Evolutionary conservation across 2,113 vertebrate genomes (phyloP), one percentile per base, ranked within the genome.

Genomic region (Toxotes jaculatrix): DNA sequence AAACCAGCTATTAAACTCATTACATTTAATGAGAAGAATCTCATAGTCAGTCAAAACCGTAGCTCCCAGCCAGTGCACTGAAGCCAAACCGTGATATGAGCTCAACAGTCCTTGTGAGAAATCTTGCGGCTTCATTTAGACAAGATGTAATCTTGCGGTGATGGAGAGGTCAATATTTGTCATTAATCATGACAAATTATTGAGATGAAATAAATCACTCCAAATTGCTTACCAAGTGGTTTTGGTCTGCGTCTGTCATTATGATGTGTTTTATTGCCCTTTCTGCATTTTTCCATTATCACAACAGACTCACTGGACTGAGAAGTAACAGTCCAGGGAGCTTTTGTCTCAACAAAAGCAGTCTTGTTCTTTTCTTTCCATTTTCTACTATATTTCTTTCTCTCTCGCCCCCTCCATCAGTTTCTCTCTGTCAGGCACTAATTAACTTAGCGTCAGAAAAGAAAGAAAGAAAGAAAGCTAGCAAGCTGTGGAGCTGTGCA

Each of bases 381-480:
- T 64, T 88, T 60, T 71, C 45, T 43, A 32, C 79, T 42, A 60
- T 72, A 71, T 87, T 81, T 74, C 40, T 53, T 66, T 80, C 32
- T 72, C 70, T 62, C 32, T 32, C 19, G 51, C 80, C 43, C 13
- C 43, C 81, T 88, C 71, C 51, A 79, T 88, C 79, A 47, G 62
- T 68, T 82, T 89, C 74, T 89, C 92, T 93, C 91, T 87, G 89
- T 93, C 92, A 88, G 88, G 84, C 90, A 91, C 77, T 91, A 93
- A 94, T 93, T 91, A 88, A 91, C 76, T 93, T 93, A 91, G 76
- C 72, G 87, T 82, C 84, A 88, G 64, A 85, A 73, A 85, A 90
- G 71, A 91, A 85, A 90, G 71, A 91, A 84, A 89, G 82, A 92
- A 82, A 71, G 67, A 85, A 80, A 82, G 76, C 89, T 69, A 68